phyloP scores from a whole-genome alignment of 2,888 invertebrate genomes.

The Coelogynopora nodosa region DNA sequence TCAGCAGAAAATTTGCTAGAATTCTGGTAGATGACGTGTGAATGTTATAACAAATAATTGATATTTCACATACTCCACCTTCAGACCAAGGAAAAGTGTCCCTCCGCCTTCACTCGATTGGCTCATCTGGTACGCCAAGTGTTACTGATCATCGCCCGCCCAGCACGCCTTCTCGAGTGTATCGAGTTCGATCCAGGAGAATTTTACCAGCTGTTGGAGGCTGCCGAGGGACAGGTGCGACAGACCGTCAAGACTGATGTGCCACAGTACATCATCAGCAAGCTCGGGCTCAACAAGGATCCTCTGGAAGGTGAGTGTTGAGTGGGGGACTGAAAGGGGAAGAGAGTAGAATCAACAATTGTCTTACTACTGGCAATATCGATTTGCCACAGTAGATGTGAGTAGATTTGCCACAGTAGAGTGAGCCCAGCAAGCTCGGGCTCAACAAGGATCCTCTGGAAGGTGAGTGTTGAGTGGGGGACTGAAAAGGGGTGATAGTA shows the following conservation, averaged over 20 bases:
- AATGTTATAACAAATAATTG: too few relatives aligned
- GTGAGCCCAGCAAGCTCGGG: constrained; percentile 90
- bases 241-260: constrained; percentile 78
- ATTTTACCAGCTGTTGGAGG: constrained; percentile 91
- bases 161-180: constrained; percentile 90
- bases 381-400: constrained; percentile 67
- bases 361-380: too few relatives aligned
- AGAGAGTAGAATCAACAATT: too few relatives aligned
- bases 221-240: constrained; percentile 70
- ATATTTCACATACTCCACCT: too few relatives aligned
- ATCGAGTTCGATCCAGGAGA: constrained; percentile 98
- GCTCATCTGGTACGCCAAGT: constrained; percentile 85
- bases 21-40: too few relatives aligned
- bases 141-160: constrained; percentile 87
- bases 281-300: constrained; percentile 88
- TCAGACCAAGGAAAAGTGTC: constrained; percentile 83
- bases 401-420: constrained; percentile 93
- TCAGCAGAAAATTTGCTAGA: too few relatives aligned
- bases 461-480: too few relatives aligned
- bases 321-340: too few relatives aligned
- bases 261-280: constrained; percentile 94
- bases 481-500: too few relatives aligned
- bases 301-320: constrained; percentile 66
- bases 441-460: constrained; percentile 80
- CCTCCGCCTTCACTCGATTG: constrained; percentile 80